phyloP scores from a whole-genome alignment of 2,113 vertebrate species.

The Onychostruthus taczanowskii region DNA sequence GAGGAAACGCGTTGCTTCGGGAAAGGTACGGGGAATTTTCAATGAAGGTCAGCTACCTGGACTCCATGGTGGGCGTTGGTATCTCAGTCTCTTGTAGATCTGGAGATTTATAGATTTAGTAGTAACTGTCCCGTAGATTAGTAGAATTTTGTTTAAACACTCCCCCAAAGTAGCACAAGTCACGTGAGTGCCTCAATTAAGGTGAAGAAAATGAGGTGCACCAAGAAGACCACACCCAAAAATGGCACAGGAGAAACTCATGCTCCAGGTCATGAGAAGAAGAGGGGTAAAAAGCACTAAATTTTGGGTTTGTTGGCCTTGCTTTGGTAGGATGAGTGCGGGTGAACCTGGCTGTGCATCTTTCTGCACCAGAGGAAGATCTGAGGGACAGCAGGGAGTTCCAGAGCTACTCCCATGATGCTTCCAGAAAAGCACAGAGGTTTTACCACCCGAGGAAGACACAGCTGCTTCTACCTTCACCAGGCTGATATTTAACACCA shows the following conservation, averaged over 20 bases:
- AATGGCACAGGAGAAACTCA: not conserved
- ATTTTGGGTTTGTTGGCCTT: not conserved
- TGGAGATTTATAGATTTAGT: not conserved
- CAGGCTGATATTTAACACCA: not conserved
- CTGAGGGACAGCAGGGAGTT: not conserved
- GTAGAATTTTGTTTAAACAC: not conserved
- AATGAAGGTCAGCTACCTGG: fast-evolving
- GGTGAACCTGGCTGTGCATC: not conserved
- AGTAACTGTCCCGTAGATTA: not conserved
- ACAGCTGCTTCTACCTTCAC: not conserved
- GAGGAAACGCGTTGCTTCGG: not conserved
- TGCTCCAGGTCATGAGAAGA: not conserved
- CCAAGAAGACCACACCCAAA: not conserved
- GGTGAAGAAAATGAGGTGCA: not conserved
- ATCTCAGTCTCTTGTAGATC: not conserved
- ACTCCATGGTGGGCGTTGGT: not conserved
- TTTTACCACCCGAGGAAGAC: not conserved
- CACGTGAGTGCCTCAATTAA: fast-evolving
- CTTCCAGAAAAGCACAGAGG: not conserved
- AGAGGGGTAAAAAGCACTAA: fast-evolving
- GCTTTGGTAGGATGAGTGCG: fast-evolving
- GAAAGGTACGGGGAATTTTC: not conserved
- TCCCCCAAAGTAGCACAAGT: not conserved
- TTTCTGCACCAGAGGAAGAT: fast-evolving
- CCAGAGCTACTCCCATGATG: not conserved